Evolutionary conservation across 2,113 vertebrate genomes (phyloP).

Genomic region (Vireo altiloquus): DNA sequence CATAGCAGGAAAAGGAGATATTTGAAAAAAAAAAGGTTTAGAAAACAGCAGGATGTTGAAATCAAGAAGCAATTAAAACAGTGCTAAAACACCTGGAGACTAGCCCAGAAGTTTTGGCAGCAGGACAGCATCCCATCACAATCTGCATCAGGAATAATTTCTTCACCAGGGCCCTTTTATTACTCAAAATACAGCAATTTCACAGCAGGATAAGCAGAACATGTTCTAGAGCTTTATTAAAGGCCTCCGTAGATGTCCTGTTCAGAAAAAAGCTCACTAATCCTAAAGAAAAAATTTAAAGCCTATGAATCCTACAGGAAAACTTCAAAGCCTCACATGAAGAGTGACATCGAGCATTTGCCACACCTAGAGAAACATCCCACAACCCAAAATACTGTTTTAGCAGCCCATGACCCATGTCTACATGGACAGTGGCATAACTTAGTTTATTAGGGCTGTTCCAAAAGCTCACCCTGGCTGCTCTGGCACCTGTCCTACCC

Average conservation of each 20-base stretch:
- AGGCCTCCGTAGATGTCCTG: background rate
- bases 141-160: background rate
- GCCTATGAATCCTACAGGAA: background rate
- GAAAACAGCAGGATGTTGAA: background rate
- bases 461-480: background rate
- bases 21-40: background rate
- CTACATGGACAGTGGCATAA: background rate
- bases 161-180: background rate
- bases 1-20: background rate
- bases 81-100: background rate
- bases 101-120: background rate
- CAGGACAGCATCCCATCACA: background rate
- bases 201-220: background rate
- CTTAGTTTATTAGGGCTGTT: background rate
- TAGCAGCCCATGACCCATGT: background rate
- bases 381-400: background rate
- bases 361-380: background rate
- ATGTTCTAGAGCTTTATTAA: background rate
- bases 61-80: slow-evolving; percentile 11
- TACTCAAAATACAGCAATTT: background rate
- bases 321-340: background rate
- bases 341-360: background rate
- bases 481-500: background rate
- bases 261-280: background rate
- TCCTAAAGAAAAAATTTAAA: background rate